phyloP scores from a whole-genome alignment of 2,888 invertebrate genomes.

The Tipula vernalis region DNA sequence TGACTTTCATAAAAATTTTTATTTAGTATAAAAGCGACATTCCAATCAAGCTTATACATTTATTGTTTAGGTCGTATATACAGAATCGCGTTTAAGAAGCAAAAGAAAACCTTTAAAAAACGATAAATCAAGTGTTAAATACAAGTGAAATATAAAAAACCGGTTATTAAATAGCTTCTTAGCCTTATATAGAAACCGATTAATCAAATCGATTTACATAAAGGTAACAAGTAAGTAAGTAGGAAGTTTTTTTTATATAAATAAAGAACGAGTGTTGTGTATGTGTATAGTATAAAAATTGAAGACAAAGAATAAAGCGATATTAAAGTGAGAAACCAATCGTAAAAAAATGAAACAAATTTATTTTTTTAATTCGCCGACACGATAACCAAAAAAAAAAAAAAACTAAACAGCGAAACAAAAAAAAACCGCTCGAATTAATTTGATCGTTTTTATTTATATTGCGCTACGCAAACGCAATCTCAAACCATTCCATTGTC shows the following conservation, averaged over 20 bases:
- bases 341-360: not conserved
- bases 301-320: not conserved
- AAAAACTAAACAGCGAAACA: not conserved
- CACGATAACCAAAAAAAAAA: not conserved
- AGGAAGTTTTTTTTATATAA: not conserved
- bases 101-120: no score
- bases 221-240: not conserved
- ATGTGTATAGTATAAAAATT: not conserved
- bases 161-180: no score
- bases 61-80: no score
- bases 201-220: not conserved
- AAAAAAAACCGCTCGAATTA: not conserved
- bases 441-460: slow-evolving; percentile 18
- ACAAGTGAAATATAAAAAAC: no score
- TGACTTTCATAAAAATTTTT: no score
- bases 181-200: no score
- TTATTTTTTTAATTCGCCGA: not conserved
- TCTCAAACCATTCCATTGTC: slow-evolving; percentile 33
- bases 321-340: not conserved
- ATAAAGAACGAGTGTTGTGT: not conserved
- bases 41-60: no score
- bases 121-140: no score
- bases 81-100: no score
- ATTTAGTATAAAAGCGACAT: no score
- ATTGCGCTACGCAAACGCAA: slow-evolving; percentile 28